Evolutionary conservation across 1,140 invertebrate species (phyloP).

Genomic region (Babylonia areolata): DNA sequence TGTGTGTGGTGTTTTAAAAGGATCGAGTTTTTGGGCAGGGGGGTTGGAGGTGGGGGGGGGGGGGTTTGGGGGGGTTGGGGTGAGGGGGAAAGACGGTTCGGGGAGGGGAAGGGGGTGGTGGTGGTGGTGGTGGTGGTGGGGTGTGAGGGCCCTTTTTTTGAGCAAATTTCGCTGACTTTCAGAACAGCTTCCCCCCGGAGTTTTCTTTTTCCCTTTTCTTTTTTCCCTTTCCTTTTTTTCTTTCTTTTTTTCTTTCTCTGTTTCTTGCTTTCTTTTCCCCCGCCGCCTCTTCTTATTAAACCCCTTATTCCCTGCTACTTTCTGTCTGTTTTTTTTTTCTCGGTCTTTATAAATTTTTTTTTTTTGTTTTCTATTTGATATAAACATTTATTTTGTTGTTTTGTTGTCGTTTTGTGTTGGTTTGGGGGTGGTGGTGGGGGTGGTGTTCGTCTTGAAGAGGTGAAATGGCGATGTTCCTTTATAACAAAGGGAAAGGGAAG

Average conservation of each 20-base stretch:
- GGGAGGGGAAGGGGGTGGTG: neutral
- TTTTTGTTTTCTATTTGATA: no score
- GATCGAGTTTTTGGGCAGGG: neutral
- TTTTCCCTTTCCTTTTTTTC: neutral
- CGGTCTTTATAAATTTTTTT: no score
- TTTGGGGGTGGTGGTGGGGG: no score
- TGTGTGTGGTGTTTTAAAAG: neutral
- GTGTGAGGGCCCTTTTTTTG: neutral
- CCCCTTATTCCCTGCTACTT: no score
- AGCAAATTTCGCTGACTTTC: neutral
- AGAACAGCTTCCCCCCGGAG: neutral
- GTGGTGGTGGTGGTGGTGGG: neutral
- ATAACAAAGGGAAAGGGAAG: no score
- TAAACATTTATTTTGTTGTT: no score
- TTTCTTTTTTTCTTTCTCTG: no score
- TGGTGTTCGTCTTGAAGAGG: no score
- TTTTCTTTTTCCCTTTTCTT: neutral
- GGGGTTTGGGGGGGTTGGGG: neutral
- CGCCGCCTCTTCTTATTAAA: neutral
- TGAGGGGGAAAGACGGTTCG: neutral
- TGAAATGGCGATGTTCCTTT: no score
- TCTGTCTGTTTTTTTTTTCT: no score
- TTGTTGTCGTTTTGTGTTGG: no score
- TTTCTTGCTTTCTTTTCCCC: neutral
- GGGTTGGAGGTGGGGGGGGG: neutral